These are phyloP conservation scores for Ips nitidus DNA, from an alignment of 1,140 invertebrate genomes.

Conservation along the genomic window DNA sequence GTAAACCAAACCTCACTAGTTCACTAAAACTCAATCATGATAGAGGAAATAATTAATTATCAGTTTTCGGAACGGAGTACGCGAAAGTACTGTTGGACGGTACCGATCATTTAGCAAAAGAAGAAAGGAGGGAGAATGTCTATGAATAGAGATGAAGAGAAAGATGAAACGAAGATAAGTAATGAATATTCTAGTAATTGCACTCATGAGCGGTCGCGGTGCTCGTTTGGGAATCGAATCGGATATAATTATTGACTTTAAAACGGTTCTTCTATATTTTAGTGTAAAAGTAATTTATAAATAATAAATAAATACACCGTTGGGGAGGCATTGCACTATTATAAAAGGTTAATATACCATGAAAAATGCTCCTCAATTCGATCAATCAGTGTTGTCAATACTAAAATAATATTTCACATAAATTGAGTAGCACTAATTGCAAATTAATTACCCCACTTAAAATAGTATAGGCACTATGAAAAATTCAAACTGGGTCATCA, in stretches of 20 bases:
- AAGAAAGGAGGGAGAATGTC: conserved; percentile 24
- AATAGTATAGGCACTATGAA: too few species aligned
- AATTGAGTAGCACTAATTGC: too few species aligned
- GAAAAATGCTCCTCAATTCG: too few species aligned
- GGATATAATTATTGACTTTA: conserved; percentile 19
- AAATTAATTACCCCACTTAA: too few species aligned
- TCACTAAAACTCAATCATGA: too few species aligned
- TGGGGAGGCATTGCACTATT: too few species aligned
- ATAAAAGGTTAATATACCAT: too few species aligned
- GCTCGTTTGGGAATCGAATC: conserved; percentile 15
- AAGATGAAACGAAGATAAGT: conserved; percentile 23
- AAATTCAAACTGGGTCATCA: too few species aligned
- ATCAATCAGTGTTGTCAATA: too few species aligned
- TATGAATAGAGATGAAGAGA: conserved; percentile 15
- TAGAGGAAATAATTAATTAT: neutral
- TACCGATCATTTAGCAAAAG: neutral
- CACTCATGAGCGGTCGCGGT: conserved; percentile 21
- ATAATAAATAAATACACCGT: too few species aligned
- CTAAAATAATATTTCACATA: too few species aligned
- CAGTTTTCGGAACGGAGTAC: conserved; percentile 6
- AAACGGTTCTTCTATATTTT: conserved; percentile 13
- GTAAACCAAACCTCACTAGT: too few species aligned
- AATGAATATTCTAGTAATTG: conserved; percentile 29
- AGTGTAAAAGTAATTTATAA: neutral
- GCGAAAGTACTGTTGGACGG: conserved; percentile 14